phyloP scores from a whole-genome alignment of 2,888 invertebrate species.

The Diachrysia chrysitis region DNA sequence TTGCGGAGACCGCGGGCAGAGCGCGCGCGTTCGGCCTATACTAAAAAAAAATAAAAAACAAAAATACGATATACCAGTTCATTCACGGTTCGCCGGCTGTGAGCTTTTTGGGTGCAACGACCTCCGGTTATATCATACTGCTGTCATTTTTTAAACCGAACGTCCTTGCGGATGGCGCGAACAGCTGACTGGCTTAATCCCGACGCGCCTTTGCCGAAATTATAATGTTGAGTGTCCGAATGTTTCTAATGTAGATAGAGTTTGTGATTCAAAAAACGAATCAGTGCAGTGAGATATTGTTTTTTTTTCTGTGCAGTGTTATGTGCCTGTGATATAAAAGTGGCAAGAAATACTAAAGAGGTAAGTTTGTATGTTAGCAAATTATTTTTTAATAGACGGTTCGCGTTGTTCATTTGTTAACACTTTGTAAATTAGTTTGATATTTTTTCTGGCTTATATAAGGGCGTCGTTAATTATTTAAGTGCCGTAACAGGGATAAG shows the following conservation, averaged over 20 bases:
- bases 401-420: constrained; percentile 39
- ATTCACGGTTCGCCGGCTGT: constrained; percentile 79
- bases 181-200: constrained; percentile 76
- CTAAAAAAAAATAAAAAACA: constrained; percentile 61
- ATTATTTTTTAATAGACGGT: constrained; percentile 25
- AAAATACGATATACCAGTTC: constrained; percentile 75
- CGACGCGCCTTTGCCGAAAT: constrained; percentile 38
- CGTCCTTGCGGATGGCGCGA: constrained; percentile 79
- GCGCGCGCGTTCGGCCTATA: constrained; percentile 75
- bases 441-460: constrained; percentile 32
- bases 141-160: constrained; percentile 70
- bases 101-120: constrained; percentile 77
- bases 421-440: constrained; percentile 36
- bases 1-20: constrained; percentile 78
- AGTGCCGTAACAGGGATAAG: constrained; percentile 20
- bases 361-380: constrained; percentile 53
- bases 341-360: constrained; percentile 41
- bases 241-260: constrained; percentile 33
- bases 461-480: constrained; percentile 30
- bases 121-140: constrained; percentile 75
- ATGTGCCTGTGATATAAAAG: constrained; percentile 57
- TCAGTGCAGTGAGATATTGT: constrained; percentile 61
- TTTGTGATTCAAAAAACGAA: constrained; percentile 44
- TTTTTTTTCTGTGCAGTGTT: constrained; percentile 63
- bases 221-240: constrained; percentile 53